Percentiles rank a stretch among this genome's conserved stretches.
phyloP scores from a whole-genome alignment of 2,888 invertebrate species.

The Caenorhabditis sp. region DNA sequence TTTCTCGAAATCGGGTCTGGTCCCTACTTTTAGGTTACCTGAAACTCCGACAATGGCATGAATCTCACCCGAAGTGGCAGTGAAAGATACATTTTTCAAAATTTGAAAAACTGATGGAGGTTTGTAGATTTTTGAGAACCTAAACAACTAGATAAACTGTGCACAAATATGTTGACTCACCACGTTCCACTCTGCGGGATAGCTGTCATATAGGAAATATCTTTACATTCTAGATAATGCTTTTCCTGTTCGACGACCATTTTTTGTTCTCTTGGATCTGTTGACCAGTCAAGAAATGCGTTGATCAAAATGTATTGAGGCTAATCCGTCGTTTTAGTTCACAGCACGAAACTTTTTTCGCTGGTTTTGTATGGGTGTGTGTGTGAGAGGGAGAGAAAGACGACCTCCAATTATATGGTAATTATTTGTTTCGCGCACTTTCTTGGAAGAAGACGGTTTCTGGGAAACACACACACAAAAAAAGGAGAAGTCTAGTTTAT shows the following conservation, averaged over 20 bases:
- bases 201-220: slow-evolving; percentile 62
- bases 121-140: slow-evolving; percentile 59
- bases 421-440: slow-evolving; percentile 1
- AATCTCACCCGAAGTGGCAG: slow-evolving; percentile 89
- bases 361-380: too few species aligned
- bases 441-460: neutral
- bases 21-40: slow-evolving; percentile 78
- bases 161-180: slow-evolving; percentile 11
- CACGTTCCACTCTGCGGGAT: slow-evolving; percentile 26
- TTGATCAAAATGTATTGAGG: neutral
- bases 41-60: slow-evolving; percentile 91
- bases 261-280: neutral
- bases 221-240: slow-evolving; percentile 54
- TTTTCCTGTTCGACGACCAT: slow-evolving; percentile 9
- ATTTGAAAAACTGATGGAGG: slow-evolving; percentile 74
- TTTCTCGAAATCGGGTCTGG: too few species aligned
- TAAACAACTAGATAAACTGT: slow-evolving; percentile 7
- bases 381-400: neutral
- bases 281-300: neutral
- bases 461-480: neutral
- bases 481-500: neutral
- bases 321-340: neutral
- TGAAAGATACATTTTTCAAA: slow-evolving; percentile 88
- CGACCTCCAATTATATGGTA: slow-evolving; percentile 1
- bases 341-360: neutral